Conservation (phyloP, 1,140 invertebrate species). For the Drosophila tsacasi region DNA sequence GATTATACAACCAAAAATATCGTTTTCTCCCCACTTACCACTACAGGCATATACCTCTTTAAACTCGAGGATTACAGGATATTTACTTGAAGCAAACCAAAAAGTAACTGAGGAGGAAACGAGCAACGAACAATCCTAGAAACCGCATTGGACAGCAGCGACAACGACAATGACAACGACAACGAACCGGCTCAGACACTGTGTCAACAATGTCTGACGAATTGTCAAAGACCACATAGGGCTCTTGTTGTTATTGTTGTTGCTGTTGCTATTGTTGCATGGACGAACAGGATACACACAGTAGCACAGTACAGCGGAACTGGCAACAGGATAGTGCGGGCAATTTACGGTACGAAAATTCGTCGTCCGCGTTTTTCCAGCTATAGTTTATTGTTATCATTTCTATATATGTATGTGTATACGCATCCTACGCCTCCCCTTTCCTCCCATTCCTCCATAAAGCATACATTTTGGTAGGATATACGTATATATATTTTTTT, state of each 20-base stretch:
- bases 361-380: conserved; percentile 42
- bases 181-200: conserved; percentile 58
- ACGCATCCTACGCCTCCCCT: not conserved
- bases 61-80: conserved; percentile 10
- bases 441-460: not conserved
- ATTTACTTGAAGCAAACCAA: conserved; percentile 1
- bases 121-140: conserved; percentile 38
- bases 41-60: not conserved
- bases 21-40: not conserved
- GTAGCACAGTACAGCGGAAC: conserved; percentile 7
- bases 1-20: no score
- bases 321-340: conserved; percentile 52
- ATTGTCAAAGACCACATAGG: conserved; percentile 72
- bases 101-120: conserved; percentile 25
- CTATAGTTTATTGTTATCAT: conserved; percentile 73
- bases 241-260: conserved; percentile 33
- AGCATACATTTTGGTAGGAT: conserved; percentile 33
- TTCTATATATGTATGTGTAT: conserved; percentile 39
- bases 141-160: conserved; percentile 39
- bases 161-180: conserved; percentile 13
- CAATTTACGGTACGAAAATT: conserved; percentile 67
- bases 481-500: conserved; percentile 6
- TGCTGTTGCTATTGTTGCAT: conserved; percentile 40
- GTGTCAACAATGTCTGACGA: conserved; percentile 74
- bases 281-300: conserved; percentile 28